These are phyloP conservation scores for Chrysina gloriosa DNA, from an alignment of 2,888 invertebrate species.

Conservation along the genomic window DNA sequence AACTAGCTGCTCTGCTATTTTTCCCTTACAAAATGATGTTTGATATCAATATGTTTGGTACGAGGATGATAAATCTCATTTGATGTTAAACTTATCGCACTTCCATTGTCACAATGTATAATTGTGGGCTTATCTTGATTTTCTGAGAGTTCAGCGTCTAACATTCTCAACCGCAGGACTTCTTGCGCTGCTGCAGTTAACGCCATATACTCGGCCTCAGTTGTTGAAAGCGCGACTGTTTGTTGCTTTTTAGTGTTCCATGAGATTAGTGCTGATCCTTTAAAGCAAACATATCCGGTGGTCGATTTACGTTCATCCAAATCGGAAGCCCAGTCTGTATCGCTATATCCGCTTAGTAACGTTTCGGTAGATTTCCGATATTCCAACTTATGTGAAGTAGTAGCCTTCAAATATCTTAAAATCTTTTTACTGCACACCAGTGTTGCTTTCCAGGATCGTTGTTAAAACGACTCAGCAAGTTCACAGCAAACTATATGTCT, in stretches of 20 bases:
- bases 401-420: background rate
- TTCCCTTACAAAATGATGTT: background rate
- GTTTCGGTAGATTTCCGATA: background rate
- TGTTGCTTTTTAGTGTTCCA: too few species aligned
- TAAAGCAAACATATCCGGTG: too few species aligned
- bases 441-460: constrained; percentile 26
- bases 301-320: background rate
- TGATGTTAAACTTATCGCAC: background rate
- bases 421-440: constrained; percentile 32
- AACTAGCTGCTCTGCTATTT: too few species aligned
- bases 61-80: background rate
- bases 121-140: background rate
- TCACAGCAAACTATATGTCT: constrained; percentile 34
- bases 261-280: background rate
- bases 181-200: too few species aligned
- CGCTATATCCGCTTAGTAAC: background rate
- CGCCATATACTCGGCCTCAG: too few species aligned
- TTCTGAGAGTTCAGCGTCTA: background rate
- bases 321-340: background rate
- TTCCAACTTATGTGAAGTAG: background rate
- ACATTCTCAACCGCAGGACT: too few species aligned
- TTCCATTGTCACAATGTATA: background rate
- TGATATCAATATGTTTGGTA: background rate
- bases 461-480: constrained; percentile 31
- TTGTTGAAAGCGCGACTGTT: too few species aligned